Evolutionary conservation across 30 jellyfish, hydroid and myxozoan species (phyloP).

Genomic region (Rhopilema esculentum): DNA sequence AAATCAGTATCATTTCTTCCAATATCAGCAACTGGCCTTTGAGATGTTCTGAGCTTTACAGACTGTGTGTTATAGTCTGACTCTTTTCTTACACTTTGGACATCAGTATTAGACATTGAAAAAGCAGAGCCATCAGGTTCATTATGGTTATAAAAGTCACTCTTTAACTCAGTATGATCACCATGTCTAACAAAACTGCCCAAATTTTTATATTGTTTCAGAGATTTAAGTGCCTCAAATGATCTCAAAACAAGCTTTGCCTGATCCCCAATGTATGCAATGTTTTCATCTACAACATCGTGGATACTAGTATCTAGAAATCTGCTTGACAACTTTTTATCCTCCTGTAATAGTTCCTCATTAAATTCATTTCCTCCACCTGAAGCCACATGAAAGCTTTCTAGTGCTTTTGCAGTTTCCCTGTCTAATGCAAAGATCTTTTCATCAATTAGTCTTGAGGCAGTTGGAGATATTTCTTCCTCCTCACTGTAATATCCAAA

Average conservation of each 20-base stretch:
- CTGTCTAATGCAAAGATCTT: slow-evolving; percentile 28
- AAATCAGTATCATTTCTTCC: neutral
- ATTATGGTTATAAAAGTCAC: too few species aligned
- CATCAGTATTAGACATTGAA: too few species aligned
- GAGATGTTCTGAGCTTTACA: neutral
- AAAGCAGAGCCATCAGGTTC: too few species aligned
- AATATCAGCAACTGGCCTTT: neutral
- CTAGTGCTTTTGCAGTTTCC: slow-evolving; percentile 42
- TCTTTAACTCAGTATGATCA: too few species aligned
- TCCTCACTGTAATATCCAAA: slow-evolving; percentile 28
- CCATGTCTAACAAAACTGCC: too few species aligned
- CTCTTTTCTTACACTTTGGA: too few species aligned
- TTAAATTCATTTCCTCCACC: neutral
- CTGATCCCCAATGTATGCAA: slow-evolving; percentile 59
- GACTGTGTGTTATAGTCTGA: neutral
- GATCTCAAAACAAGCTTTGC: slow-evolving; percentile 61
- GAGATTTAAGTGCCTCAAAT: slow-evolving; percentile 26
- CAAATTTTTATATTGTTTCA: slow-evolving; percentile 19
- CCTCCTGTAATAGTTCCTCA: neutral
- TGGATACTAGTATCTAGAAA: slow-evolving; percentile 3
- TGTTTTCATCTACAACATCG: slow-evolving; percentile 31
- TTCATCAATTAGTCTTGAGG: slow-evolving; percentile 37
- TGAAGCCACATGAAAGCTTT: slow-evolving; percentile 2
- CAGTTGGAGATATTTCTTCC: slow-evolving; percentile 52
- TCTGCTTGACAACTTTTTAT: neutral